These are phyloP conservation scores for Caenorhabditis briggsae DNA, from an alignment of 1,140 invertebrate species.

Conservation along the genomic window DNA sequence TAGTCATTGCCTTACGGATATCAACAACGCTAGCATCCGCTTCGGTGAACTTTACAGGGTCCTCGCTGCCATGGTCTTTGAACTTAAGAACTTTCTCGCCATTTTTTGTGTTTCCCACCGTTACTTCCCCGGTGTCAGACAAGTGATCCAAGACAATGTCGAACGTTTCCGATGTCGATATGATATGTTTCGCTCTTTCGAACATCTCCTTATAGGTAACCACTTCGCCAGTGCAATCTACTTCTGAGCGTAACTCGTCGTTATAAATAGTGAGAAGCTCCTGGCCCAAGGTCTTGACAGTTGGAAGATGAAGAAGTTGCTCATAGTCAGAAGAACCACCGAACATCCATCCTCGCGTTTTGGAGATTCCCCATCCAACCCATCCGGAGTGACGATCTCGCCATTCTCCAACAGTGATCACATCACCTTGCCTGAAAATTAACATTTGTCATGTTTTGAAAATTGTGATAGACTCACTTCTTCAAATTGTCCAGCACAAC, in stretches of 20 bases:
- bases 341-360: slow-evolving; percentile 60
- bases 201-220: slow-evolving; percentile 73
- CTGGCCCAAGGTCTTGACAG: slow-evolving; percentile 67
- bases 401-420: slow-evolving; percentile 66
- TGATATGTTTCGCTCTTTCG: slow-evolving; percentile 60
- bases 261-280: slow-evolving; percentile 71
- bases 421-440: slow-evolving; percentile 64
- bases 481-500: slow-evolving; percentile 63
- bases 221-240: slow-evolving; percentile 74
- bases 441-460: slow-evolving; percentile 3
- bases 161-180: slow-evolving; percentile 66
- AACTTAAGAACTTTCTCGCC: slow-evolving; percentile 75
- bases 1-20: slow-evolving; percentile 68
- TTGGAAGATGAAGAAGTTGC: slow-evolving; percentile 70
- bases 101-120: slow-evolving; percentile 66
- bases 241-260: slow-evolving; percentile 66
- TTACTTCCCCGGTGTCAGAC: slow-evolving; percentile 71
- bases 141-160: slow-evolving; percentile 74
- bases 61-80: slow-evolving; percentile 70
- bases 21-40: slow-evolving; percentile 76
- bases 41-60: slow-evolving; percentile 74
- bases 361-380: slow-evolving; percentile 71
- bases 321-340: slow-evolving; percentile 42
- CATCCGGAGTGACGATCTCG: slow-evolving; percentile 66
- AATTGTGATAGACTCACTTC: background rate